Percentiles rank a stretch among this genome's conserved stretches.
Conservation (phyloP, 2,888 invertebrate genomes). For the Neocrepidodera transversa region DNA sequence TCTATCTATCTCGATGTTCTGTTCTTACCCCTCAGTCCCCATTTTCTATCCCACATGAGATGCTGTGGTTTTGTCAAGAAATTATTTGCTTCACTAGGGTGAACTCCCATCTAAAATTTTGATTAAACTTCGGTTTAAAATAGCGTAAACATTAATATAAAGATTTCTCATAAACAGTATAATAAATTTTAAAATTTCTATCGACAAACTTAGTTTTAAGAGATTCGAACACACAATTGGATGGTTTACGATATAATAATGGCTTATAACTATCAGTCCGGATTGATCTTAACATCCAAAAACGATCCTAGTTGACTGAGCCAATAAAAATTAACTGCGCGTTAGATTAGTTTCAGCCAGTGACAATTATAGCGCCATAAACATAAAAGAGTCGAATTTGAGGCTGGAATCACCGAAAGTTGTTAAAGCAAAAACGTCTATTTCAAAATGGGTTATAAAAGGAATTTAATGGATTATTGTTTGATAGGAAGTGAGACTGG, state of each 20-base stretch:
- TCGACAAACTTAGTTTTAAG: constrained; percentile 33
- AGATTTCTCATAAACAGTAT: not conserved
- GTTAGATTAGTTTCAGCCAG: constrained; percentile 51
- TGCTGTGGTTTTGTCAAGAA: constrained; percentile 26
- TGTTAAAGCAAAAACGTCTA: constrained; percentile 42
- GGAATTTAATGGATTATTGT: too few relatives aligned
- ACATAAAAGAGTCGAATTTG: constrained; percentile 33
- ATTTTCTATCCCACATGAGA: constrained; percentile 12
- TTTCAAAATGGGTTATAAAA: not conserved
- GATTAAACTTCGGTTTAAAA: constrained; percentile 11
- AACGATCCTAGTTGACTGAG: constrained; percentile 38
- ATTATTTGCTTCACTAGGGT: constrained; percentile 22
- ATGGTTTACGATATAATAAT: constrained; percentile 36
- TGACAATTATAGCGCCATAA: constrained; percentile 55
- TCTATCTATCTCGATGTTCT: constrained; percentile 11
- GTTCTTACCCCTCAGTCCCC: constrained; percentile 13
- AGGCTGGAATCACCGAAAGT: constrained; percentile 26
- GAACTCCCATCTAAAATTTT: constrained; percentile 14
- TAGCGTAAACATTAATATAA: not conserved
- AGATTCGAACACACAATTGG: constrained; percentile 26
- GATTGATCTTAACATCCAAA: constrained; percentile 38
- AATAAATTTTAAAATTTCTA: constrained; percentile 29
- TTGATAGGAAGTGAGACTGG: too few relatives aligned
- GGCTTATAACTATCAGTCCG: constrained; percentile 30
- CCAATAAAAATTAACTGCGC: constrained; percentile 58